These are phyloP conservation scores for Esperia sulphurella DNA, from an alignment of 2,888 invertebrate genomes.

Conservation along the genomic window DNA sequence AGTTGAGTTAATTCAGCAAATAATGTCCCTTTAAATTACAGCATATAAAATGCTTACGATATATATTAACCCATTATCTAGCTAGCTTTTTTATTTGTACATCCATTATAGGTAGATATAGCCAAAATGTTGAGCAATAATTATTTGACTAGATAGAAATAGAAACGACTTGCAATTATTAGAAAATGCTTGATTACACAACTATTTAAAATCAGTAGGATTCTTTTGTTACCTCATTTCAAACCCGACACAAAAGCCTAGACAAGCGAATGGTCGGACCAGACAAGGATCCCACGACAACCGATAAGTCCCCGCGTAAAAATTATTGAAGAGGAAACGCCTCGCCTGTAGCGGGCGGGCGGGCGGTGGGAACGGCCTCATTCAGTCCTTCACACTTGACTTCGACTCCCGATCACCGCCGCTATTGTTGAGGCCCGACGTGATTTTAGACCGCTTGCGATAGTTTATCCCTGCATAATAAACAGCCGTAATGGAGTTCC, in stretches of 20 bases:
- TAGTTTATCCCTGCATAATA: constrained; percentile 21
- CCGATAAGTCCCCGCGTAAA: constrained; percentile 24
- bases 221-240: too few species aligned
- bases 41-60: too few species aligned
- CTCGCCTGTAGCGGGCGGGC: constrained; percentile 14
- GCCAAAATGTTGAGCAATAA: neutral
- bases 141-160: too few species aligned
- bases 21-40: too few species aligned
- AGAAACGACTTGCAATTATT: too few species aligned
- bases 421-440: constrained; percentile 17
- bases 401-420: constrained; percentile 20
- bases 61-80: too few species aligned
- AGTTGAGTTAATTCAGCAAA: too few species aligned
- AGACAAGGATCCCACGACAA: constrained; percentile 1
- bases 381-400: constrained; percentile 31
- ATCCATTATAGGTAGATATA: constrained; percentile 1
- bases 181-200: too few species aligned
- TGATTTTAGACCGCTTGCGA: constrained; percentile 10
- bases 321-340: constrained; percentile 25
- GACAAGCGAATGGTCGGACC: too few species aligned
- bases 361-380: constrained; percentile 23
- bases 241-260: too few species aligned
- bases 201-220: too few species aligned
- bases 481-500: constrained; percentile 15
- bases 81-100: too few species aligned